Evolutionary conservation across 2,888 invertebrate genomes (phyloP), one percentile per base, ranked within the genome.

Genomic region (Podotricha telesiphe): DNA sequence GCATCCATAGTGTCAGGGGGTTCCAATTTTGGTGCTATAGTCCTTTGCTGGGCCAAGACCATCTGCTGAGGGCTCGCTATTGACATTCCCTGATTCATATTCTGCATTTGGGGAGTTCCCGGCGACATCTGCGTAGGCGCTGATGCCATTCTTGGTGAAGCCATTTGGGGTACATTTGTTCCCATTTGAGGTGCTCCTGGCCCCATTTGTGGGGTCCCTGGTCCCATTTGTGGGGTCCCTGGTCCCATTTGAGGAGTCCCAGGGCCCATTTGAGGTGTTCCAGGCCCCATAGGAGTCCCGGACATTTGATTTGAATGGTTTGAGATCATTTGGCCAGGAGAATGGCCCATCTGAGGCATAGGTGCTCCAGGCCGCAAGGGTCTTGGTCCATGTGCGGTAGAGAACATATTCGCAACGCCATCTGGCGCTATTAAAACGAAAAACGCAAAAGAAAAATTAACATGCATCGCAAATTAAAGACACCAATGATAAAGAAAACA

Each of bases 1-100:
- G 94, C 94, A 78, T 94, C 94, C 89, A 93, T 89, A 56, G 93
- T 93, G 76, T 94, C 94, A 53, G 94, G 93, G 22, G 94, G 94
- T 80, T 94, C 94, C 77, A 94, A 81, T 85, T 95, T 95, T 45
- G 94, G 94, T 42, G 94, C 94, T 75, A 94, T 87, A 5, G 87
- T 81, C 79, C 93, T 82, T 68, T 91, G 91, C 69, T 88, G 90
- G 10, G 82, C 85, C 86, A 91, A 83, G 13, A 78, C 85, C 84
- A 89, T 84, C 71, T 91, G 92, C 68, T 89, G 91, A 1, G 88
- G 82, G 58, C 84, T 87, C 10, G 87, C 84, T 68, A 92, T 86
- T 8, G 89, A 82, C 87, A 93, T 88, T 65, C 87, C 89, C 71
- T 89, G 88, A 74, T 84, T 87, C 73, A 91, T 86, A 42, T 81